Evolutionary conservation across 2,888 invertebrate genomes (phyloP), one percentile per base, ranked within the genome.

Genomic region (Drosophila basisetae): DNA sequence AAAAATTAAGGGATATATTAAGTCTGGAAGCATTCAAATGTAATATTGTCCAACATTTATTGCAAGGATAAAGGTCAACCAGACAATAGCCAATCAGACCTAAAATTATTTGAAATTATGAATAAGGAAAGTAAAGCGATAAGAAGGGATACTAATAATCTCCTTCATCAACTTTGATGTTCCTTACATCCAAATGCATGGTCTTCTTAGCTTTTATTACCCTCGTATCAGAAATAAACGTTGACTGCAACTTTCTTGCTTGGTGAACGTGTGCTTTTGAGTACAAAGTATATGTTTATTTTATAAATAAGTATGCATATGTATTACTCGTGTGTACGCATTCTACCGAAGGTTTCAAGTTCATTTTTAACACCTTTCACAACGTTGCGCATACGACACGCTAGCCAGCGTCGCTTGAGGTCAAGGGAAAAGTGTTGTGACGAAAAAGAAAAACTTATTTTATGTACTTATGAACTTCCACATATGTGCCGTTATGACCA

Each of bases 321-420:
- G 31, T 31, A n/a, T 50, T 11, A 25, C 28, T 30, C 7, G n/a
- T 25, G 25, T n/a, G 18, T n/a, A 47, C 54, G 35, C 37, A 35
- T 37, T 9, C 3, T 18, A 18, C 16, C 18, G 13, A 25, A 37
- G 9, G 54, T 54, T 54, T 37, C 33, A 22, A 54, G 33, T 54
- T 54, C 22, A 54, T 54, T 54, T 35, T 35, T 4, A 35, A 54
- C 35, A 22, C 22, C 55, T 13, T 52, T 43, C 18, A 31, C 30
- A 22, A 30, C 25, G 47, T 53, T 64, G 55, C 56, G 63, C 54
- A 63, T 54, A 58, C 61, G 61, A 58, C 73, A 73, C 47, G 64
- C 67, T 70, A 61, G 56, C 70, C 68, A 74, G 30, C 56, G 16
- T 4, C 25, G 16, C 47, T 47, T 47, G 47, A 47, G 47, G 47